Percentiles rank a stretch among this genome's conserved stretches.
Conservation (phyloP, 2,797 vertebrate genomes). For the Smutsia gigantea region DNA sequence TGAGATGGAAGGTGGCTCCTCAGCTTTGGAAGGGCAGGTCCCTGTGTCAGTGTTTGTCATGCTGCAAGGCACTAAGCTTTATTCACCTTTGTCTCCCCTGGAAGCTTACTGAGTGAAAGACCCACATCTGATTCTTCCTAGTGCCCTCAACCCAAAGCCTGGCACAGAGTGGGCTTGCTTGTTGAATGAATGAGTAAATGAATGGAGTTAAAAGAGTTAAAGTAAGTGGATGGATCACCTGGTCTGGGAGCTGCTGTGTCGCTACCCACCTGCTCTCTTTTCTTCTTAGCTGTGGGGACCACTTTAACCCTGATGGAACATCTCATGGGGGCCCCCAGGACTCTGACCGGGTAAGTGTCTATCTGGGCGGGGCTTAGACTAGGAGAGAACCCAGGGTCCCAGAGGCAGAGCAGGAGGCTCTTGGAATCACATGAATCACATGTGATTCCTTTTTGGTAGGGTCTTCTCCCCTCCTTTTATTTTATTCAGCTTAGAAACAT, state of each 20-base stretch:
- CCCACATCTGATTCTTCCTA: background rate
- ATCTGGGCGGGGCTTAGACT: background rate
- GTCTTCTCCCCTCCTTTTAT: background rate
- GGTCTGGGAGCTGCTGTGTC: background rate
- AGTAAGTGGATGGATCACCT: background rate
- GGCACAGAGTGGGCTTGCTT: background rate
- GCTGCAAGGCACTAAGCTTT: background rate
- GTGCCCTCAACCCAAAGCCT: background rate
- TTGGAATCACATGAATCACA: background rate
- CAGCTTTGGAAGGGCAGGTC: background rate
- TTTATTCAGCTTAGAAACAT: background rate
- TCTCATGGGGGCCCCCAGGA: constrained; percentile 91
- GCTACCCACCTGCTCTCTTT: constrained; percentile 29
- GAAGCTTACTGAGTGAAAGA: background rate
- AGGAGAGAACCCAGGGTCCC: background rate
- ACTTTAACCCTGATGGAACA: constrained; percentile 91
- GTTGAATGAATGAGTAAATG: background rate
- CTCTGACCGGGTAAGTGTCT: constrained; percentile 82
- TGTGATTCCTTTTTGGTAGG: background rate
- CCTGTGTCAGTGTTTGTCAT: background rate
- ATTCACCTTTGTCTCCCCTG: background rate
- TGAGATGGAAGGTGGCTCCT: background rate
- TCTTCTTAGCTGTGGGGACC: constrained; percentile 92
- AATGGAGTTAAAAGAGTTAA: background rate
- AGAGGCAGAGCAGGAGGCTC: background rate